Evolutionary conservation across 2,797 vertebrate genomes (phyloP).

Genomic region (Cryptoblepharus egeriae): DNA sequence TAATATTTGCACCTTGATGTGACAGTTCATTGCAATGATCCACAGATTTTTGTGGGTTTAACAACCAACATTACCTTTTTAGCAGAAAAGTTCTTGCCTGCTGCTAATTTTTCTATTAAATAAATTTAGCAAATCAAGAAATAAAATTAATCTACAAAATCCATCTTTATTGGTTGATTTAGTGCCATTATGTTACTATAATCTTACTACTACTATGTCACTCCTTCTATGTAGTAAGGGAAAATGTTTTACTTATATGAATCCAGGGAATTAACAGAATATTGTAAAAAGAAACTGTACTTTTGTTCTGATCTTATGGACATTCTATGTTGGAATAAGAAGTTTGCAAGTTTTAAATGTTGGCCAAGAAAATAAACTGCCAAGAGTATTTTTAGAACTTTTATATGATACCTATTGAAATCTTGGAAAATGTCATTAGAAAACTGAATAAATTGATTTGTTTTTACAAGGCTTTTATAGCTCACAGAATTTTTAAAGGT

Average conservation of each 20-base stretch:
- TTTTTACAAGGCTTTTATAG: slow-evolving; percentile 9
- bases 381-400: slow-evolving; percentile 16
- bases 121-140: slow-evolving; percentile 2
- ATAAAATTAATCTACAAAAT: slow-evolving; percentile 19
- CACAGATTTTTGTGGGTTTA: background rate
- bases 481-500: background rate
- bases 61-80: background rate
- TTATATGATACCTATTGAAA: slow-evolving; percentile 16
- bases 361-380: slow-evolving; percentile 7
- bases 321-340: slow-evolving; percentile 8
- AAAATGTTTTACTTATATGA: slow-evolving; percentile 15
- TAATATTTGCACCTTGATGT: background rate
- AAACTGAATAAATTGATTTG: slow-evolving; percentile 6
- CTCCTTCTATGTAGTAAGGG: background rate
- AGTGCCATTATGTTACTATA: background rate
- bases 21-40: background rate
- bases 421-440: slow-evolving; percentile 27
- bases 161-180: slow-evolving; percentile 7
- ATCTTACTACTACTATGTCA: slow-evolving; percentile 1
- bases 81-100: background rate
- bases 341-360: slow-evolving; percentile 4
- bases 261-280: slow-evolving; percentile 1
- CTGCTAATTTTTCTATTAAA: background rate
- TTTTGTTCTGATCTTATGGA: background rate
- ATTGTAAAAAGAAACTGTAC: slow-evolving; percentile 7